Conservation (phyloP, 2,797 vertebrate genomes). For the Chelidonichthys spinosus region DNA sequence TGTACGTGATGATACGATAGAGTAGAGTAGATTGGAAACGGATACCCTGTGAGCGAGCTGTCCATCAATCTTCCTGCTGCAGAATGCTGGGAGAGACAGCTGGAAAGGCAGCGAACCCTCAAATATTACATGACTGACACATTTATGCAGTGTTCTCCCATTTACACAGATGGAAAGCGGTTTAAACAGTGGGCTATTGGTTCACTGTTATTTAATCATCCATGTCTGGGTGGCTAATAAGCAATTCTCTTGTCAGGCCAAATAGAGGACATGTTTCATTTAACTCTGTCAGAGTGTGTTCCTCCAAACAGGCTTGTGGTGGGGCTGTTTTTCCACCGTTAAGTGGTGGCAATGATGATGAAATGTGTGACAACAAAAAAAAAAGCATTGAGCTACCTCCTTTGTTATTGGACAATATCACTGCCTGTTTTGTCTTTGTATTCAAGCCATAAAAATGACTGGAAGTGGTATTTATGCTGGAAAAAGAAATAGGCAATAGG, state of each 20-base stretch:
- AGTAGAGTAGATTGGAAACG: slow-evolving; percentile 38
- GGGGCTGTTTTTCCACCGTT: slow-evolving; percentile 44
- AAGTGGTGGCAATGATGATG: slow-evolving; percentile 58
- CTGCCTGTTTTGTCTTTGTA: slow-evolving; percentile 13
- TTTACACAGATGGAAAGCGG: slow-evolving; percentile 54
- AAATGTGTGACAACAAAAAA: slow-evolving; percentile 59
- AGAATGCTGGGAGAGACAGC: slow-evolving; percentile 49
- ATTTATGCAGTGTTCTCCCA: slow-evolving; percentile 32
- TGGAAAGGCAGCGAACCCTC: slow-evolving; percentile 48
- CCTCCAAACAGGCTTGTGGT: slow-evolving; percentile 44
- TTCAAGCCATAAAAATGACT: slow-evolving; percentile 21
- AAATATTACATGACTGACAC: slow-evolving; percentile 42
- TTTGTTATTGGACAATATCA: slow-evolving; percentile 32
- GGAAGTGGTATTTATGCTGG: slow-evolving; percentile 10
- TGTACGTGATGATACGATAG: slow-evolving; percentile 31
- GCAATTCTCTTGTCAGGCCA: slow-evolving; percentile 46
- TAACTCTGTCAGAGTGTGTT: slow-evolving; percentile 57
- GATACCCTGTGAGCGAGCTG: slow-evolving; percentile 40
- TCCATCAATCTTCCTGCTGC: slow-evolving; percentile 50
- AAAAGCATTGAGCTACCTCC: slow-evolving; percentile 28
- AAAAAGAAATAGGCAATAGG: slow-evolving; percentile 9
- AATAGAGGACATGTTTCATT: slow-evolving; percentile 62
- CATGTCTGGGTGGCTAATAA: slow-evolving; percentile 56
- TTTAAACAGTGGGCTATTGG: slow-evolving; percentile 28
- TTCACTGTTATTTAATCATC: slow-evolving; percentile 58